Evolutionary conservation across 2,113 vertebrate species (phyloP).

Genomic region (Bettongia penicillata): DNA sequence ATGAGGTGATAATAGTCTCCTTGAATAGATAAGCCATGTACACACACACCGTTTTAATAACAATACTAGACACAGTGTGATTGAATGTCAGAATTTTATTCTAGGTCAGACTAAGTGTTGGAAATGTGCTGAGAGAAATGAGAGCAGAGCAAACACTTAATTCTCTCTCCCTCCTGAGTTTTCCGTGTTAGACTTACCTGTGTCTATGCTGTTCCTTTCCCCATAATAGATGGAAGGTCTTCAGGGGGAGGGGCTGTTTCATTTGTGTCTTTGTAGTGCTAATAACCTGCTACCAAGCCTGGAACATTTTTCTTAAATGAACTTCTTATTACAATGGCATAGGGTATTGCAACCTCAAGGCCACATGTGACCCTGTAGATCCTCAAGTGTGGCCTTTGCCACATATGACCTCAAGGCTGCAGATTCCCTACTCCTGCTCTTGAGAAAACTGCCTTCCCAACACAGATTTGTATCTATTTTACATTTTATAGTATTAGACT

Average conservation of each 20-base stretch:
- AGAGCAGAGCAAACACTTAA: background rate
- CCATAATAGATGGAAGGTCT: background rate
- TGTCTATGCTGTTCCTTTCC: too few species aligned
- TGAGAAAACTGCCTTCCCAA: background rate
- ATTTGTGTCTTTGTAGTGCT: background rate
- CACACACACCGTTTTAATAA: background rate
- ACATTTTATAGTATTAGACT: background rate
- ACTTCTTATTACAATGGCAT: background rate
- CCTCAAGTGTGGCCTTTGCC: too few species aligned
- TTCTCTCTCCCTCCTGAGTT: background rate
- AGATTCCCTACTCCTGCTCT: background rate
- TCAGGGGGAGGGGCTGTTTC: background rate
- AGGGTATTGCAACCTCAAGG: too few species aligned
- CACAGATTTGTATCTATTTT: background rate
- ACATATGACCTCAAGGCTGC: too few species aligned
- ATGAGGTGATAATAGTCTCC: background rate
- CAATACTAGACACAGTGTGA: background rate
- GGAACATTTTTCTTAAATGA: background rate
- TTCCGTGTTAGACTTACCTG: background rate
- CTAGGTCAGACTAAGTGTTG: background rate
- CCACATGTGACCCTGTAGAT: too few species aligned
- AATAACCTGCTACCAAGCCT: background rate
- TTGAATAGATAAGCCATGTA: background rate
- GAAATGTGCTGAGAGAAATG: background rate
- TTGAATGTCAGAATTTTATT: background rate